These are phyloP conservation scores for Myotis lucifugus DNA, from an alignment of 2,113 vertebrate species.

Conservation along the genomic window DNA sequence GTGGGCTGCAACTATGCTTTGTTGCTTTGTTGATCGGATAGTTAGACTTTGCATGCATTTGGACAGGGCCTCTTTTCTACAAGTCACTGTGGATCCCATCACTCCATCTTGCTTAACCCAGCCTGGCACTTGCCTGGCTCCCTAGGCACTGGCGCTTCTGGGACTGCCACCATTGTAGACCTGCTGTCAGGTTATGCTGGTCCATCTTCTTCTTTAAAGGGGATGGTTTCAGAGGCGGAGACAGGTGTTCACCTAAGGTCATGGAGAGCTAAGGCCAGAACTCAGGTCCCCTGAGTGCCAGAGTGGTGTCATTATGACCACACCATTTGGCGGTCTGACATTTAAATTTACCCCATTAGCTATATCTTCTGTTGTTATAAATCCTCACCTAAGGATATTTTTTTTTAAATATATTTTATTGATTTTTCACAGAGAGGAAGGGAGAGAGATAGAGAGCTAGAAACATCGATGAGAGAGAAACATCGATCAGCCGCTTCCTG, in stretches of 20 bases:
- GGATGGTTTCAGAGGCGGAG: neutral
- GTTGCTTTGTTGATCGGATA: neutral
- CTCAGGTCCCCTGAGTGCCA: neutral
- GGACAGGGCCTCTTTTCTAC: neutral
- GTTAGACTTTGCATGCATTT: neutral
- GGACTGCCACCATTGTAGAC: neutral
- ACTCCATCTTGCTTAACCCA: neutral
- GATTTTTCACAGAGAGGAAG: no score
- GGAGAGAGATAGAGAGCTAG: no score
- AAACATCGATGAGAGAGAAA: no score
- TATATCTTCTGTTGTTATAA: neutral
- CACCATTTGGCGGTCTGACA: neutral
- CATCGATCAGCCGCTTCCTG: no score
- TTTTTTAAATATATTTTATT: no score
- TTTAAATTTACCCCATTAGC: neutral
- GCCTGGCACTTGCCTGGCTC: neutral
- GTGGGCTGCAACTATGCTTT: neutral
- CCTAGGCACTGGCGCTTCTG: neutral
- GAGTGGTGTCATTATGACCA: neutral
- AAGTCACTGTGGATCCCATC: fast-evolving
- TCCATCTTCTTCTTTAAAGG: neutral
- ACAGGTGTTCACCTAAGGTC: neutral
- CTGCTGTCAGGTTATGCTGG: neutral
- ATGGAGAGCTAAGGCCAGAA: neutral
- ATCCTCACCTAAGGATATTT: no score